Conservation (phyloP, 1,140 invertebrate genomes). For the Ceratina australensis region DNA sequence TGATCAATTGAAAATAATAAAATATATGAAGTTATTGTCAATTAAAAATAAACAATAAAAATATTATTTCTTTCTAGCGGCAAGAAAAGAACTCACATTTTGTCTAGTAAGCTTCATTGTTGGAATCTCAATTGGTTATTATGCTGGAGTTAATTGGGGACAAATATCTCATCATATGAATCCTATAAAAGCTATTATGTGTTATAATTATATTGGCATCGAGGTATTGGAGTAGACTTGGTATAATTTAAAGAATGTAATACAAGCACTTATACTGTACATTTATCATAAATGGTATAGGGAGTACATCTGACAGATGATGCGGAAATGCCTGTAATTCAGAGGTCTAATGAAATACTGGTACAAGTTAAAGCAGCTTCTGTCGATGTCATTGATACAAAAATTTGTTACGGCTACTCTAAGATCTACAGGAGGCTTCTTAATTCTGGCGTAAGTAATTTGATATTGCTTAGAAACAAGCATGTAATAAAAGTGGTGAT, state of each 20-base stretch:
- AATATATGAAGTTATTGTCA: neutral
- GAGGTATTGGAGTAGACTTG: constrained; percentile 73
- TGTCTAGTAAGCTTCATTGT: constrained; percentile 77
- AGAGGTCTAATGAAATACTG: constrained; percentile 82
- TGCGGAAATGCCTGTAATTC: constrained; percentile 80
- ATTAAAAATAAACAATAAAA: neutral
- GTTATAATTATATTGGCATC: constrained; percentile 79
- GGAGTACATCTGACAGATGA: constrained; percentile 81
- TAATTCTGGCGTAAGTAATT: constrained; percentile 79
- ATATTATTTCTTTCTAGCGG: constrained; percentile 67
- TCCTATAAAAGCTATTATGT: constrained; percentile 80
- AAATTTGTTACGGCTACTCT: constrained; percentile 84
- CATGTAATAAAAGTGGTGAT: neutral
- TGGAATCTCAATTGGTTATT: constrained; percentile 79
- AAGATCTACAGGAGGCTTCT: constrained; percentile 80
- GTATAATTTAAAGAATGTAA: constrained; percentile 14
- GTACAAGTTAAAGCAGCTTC: constrained; percentile 85
- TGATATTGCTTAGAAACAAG: neutral
- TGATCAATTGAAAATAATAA: neutral
- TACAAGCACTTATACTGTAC: neutral
- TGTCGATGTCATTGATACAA: constrained; percentile 83
- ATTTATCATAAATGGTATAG: constrained; percentile 67
- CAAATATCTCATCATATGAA: constrained; percentile 70
- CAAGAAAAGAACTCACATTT: constrained; percentile 79
- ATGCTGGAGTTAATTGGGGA: constrained; percentile 73